These are phyloP conservation scores for Heliconius ethilla DNA, from an alignment of 2,888 invertebrate species.

Conservation along the genomic window DNA sequence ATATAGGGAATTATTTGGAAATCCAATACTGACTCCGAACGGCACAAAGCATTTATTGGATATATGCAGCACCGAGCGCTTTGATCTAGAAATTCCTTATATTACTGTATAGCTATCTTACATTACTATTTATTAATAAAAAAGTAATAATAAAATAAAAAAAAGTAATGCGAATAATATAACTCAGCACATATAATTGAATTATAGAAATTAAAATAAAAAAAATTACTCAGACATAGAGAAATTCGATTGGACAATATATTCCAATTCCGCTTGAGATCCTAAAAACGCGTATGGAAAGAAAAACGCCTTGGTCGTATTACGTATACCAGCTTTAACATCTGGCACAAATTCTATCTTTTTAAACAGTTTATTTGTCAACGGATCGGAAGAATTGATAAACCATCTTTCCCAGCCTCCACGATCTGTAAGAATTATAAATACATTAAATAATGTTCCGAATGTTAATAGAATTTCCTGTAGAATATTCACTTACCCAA, in stretches of 20 bases:
- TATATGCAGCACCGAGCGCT: slow-evolving; percentile 86
- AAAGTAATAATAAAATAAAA: no score
- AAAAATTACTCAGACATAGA: slow-evolving; percentile 71
- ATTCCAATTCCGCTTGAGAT: slow-evolving; percentile 86
- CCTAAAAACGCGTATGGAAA: slow-evolving; percentile 91
- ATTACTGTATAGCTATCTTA: background rate
- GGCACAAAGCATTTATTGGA: slow-evolving; percentile 88
- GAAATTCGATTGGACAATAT: slow-evolving; percentile 87
- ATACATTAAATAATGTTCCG: background rate
- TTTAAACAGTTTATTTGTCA: slow-evolving; percentile 83
- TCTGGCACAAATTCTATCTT: slow-evolving; percentile 86
- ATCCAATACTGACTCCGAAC: slow-evolving; percentile 85
- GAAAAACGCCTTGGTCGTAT: slow-evolving; percentile 88
- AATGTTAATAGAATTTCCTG: background rate
- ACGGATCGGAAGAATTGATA: slow-evolving; percentile 84
- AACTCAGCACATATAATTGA: no score
- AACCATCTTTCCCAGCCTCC: slow-evolving; percentile 91
- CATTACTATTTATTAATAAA: background rate
- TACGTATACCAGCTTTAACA: slow-evolving; percentile 86
- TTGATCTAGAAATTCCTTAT: slow-evolving; percentile 64
- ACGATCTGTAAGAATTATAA: slow-evolving; percentile 75
- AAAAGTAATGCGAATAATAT: no score
- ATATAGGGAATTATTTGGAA: slow-evolving; percentile 85
- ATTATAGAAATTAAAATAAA: background rate
- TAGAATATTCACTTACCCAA: slow-evolving; percentile 78